Conservation (phyloP, 2,113 vertebrate genomes). For the Rhabdornis inornatus region DNA sequence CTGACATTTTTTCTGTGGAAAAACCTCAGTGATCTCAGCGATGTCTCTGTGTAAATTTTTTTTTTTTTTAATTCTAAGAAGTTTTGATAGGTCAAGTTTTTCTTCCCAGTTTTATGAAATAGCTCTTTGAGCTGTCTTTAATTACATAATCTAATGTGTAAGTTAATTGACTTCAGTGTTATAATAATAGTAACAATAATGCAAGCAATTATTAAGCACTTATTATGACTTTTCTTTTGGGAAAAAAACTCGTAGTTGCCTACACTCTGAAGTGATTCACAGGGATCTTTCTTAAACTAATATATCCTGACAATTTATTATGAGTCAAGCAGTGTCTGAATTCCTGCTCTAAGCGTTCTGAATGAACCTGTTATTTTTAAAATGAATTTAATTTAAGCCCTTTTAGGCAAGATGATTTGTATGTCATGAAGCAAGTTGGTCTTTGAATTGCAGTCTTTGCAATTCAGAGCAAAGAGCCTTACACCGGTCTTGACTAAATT, state of each 20-base stretch:
- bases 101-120: background rate
- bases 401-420: background rate
- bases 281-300: background rate
- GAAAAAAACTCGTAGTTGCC: background rate
- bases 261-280: background rate
- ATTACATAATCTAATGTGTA: background rate
- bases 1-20: background rate
- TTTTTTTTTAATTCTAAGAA: background rate
- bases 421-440: background rate
- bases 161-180: background rate
- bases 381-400: background rate
- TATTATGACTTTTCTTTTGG: background rate
- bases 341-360: background rate
- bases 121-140: background rate
- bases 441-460: background rate
- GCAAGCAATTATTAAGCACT: slow-evolving; percentile 2
- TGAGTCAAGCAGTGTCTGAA: background rate
- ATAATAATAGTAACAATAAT: background rate
- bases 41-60: background rate
- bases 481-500: background rate
- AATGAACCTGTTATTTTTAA: background rate
- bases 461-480: background rate
- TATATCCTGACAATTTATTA: background rate
- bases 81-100: background rate
- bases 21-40: background rate